Base-by-base conservation (phyloP, 1,140 invertebrate genomes). In the Eueides isabella region DNA sequence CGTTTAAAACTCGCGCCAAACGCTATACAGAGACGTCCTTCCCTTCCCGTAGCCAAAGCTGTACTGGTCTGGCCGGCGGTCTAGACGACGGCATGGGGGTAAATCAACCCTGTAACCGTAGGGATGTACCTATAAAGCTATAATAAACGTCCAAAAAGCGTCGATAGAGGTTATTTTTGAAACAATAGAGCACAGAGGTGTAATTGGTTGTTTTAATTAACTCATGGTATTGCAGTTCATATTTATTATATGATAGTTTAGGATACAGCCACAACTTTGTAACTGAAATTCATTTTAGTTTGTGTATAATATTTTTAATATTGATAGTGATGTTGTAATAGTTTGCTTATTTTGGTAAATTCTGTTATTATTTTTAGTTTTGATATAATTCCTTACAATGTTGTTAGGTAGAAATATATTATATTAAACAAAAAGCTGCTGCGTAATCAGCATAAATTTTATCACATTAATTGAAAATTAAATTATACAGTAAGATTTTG, bases 1-100 rank as follows among this genome's bases (percentile, higher is more conserved):
- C 76, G 64, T 55, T 87, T 73, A 80, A 89, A 89, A 82, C 89
- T 89, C 83, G 85, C 89, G 88, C 83, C 81, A 85, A 82, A 19
- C 29, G 26, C 48, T 11, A 41, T 41, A 68, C 38, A 67, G 70
- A 19, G 12, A 88, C 85, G 81, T 75, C 82, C 83, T 80, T 63
- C 72, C 79, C 80, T 70, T 48, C 7, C 62, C 77, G 78, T 75
- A 71, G 71, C 76, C 67, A 69, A 71, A 76, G 74, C 76, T 73
- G 75, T 80, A 92, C 90, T 92, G 64, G 80, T 81, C 83, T 84
- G 81, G 77, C 67, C 71, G 72, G 35, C 75, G 78, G 85, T 89
- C 86, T 88, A 88, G 87, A 90, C 88, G 81, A 80, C 73, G 80
- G 81, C 75, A 76, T 77, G 76, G 79, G 75, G 84, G 84, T 75